Evolutionary conservation across 2,797 vertebrate genomes (phyloP), one percentile per base, ranked within the genome.

Genomic region (Hippoglossus hippoglossus): DNA sequence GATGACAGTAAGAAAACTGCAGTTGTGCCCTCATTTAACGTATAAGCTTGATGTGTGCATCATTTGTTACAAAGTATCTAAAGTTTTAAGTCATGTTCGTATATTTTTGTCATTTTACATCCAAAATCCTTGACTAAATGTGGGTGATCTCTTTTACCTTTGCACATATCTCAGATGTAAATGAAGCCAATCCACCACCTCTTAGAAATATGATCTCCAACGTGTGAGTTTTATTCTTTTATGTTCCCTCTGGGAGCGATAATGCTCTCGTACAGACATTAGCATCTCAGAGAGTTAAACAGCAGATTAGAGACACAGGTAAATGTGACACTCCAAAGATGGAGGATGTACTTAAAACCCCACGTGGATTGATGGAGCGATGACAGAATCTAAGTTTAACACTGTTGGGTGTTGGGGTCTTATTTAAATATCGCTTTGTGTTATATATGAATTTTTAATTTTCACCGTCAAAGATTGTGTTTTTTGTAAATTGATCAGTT

Each of bases 291-390:
- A 82, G 73, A 79, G 74, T 72, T 72, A 62, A 80, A 58, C 63
- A 44, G 71, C 36, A 68, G 78, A 78, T 81, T 65, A 52, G 55
- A 65, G 54, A 64, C 63, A 25, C 9, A 0, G 50, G n/a, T 28
- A 83, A 87, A 84, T 73, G 62, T 79, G 58, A 59, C 74, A 73
- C 76, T 80, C 78, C 31, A 75, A n/a, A 74, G 26, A 28, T 58
- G 63, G 53, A 75, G 71, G 79, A 51, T 72, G 61, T 56, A 77
- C 61, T 86, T 81, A 62, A 67, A 80, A 69, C 41, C 54, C 31
- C 31, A 31, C 31, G 12, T 56, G 68, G 39, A 21, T 9, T 31
- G 47, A 53, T 63, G 41, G 49, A 11, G 52, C 28, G 19, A n/a
- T 57, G 72, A 56, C 39, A 56, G 53, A 57, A 19, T 49, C 6